Evolutionary conservation across 1,140 invertebrate genomes (phyloP), one percentile per base, ranked within the genome.

Genomic region (Protaetia brevitarsis): DNA sequence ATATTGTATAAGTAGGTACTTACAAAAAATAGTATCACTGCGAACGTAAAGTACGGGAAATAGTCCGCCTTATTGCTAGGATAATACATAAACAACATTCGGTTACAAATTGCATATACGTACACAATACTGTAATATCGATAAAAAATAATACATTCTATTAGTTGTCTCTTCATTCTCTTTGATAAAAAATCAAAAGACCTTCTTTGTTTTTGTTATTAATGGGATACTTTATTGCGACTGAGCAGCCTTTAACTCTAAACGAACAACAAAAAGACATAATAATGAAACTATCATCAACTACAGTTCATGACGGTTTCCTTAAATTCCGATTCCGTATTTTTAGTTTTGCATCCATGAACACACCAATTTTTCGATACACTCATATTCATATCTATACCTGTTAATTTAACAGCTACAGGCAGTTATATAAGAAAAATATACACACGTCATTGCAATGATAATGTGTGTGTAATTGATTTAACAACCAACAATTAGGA

Each of bases 21-120:
- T 68, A 68, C 67, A 65, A 64, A 63, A 29, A 51, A 8, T 51
- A 51, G 13, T 19, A 21, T 51, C 19, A 51, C 41, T 19, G 41
- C 57, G 60, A 68, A 66, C 37, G 21, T 56, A 63, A 29, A 28
- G n/a, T 34, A 28, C 57, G 57, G 26, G 26, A 59, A 3, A 59
- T 59, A 34, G 29, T 65, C 30, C 56, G 64, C 26, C 58, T 69
- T 69, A 67, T 67, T 67, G 66, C 66, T 67, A 69, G 67, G 23
- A 69, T 56, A 37, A 36, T 36, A 11, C 26, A 65, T 65, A 59
- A 59, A 59, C n/a, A 31, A 59, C 57, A 16, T 59, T 58, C 26
- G 57, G 57, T 59, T 29, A 29, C 23, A 59, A 31, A 29, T 59
- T 27, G 26, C 57, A n/a, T 34, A 7, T 34, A n/a, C n/a, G 57